Conservation (phyloP, 2,797 vertebrate species). For the Chelon auratus region DNA sequence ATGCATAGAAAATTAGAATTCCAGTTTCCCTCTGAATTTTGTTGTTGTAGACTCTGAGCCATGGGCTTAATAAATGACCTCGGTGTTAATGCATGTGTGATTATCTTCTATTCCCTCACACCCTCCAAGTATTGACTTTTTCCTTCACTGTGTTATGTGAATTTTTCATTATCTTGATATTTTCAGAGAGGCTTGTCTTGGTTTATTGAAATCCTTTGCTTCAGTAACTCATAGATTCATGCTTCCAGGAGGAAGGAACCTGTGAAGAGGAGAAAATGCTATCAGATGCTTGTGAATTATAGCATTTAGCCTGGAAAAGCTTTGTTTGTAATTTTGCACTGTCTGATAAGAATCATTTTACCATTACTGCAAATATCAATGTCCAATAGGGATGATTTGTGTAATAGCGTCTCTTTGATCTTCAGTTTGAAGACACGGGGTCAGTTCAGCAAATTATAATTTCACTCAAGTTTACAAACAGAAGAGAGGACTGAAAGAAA, state of each 20-base stretch:
- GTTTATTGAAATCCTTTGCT: constrained; percentile 62
- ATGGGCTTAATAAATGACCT: constrained; percentile 71
- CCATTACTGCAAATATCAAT: background rate
- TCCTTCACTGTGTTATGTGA: constrained; percentile 58
- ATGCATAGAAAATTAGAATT: constrained; percentile 68
- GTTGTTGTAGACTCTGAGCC: constrained; percentile 28
- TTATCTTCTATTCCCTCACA: constrained; percentile 44
- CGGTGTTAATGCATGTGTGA: constrained; percentile 63
- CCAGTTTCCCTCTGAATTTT: constrained; percentile 54
- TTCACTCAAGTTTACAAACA: too few relatives aligned
- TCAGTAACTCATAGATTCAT: constrained; percentile 37
- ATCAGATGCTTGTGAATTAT: constrained; percentile 28
- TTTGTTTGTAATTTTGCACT: constrained; percentile 19
- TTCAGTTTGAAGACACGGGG: too few relatives aligned
- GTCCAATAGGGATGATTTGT: background rate
- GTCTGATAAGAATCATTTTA: constrained; percentile 10
- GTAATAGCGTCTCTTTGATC: too few relatives aligned
- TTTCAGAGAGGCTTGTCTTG: constrained; percentile 49
- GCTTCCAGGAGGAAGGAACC: constrained; percentile 12
- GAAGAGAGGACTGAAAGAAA: too few relatives aligned
- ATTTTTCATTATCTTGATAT: constrained; percentile 69
- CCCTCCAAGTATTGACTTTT: constrained; percentile 60
- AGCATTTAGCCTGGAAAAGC: constrained; percentile 4
- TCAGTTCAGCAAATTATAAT: too few relatives aligned
- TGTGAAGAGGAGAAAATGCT: constrained; percentile 12